A percentile compares a stretch with the other conserved stretches of the same genome.
Evolutionary conservation across 2,113 vertebrate species (phyloP).

Genomic region (Candoia aspera): DNA sequence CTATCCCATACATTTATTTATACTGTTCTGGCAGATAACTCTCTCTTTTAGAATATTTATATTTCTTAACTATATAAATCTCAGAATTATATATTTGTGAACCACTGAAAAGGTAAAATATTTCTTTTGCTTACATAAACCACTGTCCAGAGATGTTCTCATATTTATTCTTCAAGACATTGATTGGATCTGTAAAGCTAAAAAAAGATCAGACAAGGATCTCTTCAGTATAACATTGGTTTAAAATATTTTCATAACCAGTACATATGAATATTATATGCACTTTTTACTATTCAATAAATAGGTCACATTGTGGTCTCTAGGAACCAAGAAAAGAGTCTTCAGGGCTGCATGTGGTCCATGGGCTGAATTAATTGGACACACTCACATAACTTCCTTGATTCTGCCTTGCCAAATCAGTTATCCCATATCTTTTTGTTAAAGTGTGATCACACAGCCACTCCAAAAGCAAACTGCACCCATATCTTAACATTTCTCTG

Average conservation of each 20-base stretch:
- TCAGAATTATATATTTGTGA: background rate
- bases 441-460: background rate
- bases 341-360: background rate
- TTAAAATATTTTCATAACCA: background rate
- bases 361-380: background rate
- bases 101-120: background rate
- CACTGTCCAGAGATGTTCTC: background rate
- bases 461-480: too few relatives aligned
- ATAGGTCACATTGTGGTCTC: background rate
- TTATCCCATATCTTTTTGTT: background rate
- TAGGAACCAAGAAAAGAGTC: background rate
- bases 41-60: background rate
- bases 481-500: too few relatives aligned
- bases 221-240: background rate
- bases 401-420: background rate
- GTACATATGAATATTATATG: background rate
- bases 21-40: background rate
- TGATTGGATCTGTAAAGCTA: background rate
- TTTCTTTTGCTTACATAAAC: background rate
- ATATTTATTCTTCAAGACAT: background rate
- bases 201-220: background rate
- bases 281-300: background rate
- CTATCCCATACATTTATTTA: background rate
- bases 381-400: background rate
- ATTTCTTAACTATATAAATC: background rate